Conservation (phyloP, 2,797 vertebrate species). For the Taenioides sp. region DNA sequence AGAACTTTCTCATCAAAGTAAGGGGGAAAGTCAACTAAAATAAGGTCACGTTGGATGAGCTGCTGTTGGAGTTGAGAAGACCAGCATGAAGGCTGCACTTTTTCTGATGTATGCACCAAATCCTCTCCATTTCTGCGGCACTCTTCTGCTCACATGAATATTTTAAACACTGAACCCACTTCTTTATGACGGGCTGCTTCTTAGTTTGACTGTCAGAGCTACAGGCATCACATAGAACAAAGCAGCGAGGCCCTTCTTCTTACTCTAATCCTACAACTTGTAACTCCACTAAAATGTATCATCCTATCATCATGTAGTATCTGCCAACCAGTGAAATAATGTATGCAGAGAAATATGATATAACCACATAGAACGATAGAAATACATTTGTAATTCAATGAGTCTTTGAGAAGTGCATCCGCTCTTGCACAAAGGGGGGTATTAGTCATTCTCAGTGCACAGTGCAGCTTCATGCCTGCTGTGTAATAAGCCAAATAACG, state of each 20-base stretch:
- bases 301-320: conserved; percentile 3
- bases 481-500: conserved; percentile 39
- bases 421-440: conserved; percentile 26
- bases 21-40: conserved; percentile 60
- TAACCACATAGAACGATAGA: conserved; percentile 12
- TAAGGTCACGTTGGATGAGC: conserved; percentile 50
- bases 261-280: conserved; percentile 35
- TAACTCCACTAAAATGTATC: conserved; percentile 19
- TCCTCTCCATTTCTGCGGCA: conserved; percentile 44
- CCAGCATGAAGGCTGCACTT: conserved; percentile 44
- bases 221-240: conserved; percentile 29
- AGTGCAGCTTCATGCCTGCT: conserved; percentile 37
- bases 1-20: conserved; percentile 51
- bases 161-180: conserved; percentile 63
- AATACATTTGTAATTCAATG: conserved; percentile 11
- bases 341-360: conserved; percentile 10
- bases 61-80: conserved; percentile 36
- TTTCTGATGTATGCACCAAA: conserved; percentile 51
- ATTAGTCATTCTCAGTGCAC: conserved; percentile 12
- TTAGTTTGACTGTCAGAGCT: conserved; percentile 53
- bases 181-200: conserved; percentile 47
- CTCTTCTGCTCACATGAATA: conserved; percentile 67
- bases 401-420: conserved; percentile 18
- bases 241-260: conserved; percentile 21
- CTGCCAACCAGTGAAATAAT: background rate